Conservation (phyloP, 2,113 vertebrate species). For the Delphinapterus leucas region DNA sequence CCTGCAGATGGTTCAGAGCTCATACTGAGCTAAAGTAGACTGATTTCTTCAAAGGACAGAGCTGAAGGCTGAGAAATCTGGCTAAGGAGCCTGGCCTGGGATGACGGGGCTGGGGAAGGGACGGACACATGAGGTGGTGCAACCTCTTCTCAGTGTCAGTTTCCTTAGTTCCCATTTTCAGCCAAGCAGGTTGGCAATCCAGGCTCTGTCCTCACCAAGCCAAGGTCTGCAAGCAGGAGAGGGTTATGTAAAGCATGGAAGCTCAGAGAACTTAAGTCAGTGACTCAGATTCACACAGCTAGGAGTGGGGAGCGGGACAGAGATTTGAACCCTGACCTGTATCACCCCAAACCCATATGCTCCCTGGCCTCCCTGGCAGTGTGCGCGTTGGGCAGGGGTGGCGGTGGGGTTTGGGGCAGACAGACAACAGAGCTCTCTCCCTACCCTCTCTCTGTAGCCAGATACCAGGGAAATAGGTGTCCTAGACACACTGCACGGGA, state of each 20-base stretch:
- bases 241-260: neutral
- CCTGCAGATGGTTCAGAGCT: neutral
- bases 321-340: neutral
- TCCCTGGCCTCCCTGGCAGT: neutral
- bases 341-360: neutral
- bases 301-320: neutral
- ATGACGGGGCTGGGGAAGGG: accelerated
- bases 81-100: neutral
- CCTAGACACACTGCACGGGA: neutral
- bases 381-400: neutral
- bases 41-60: neutral
- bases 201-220: neutral
- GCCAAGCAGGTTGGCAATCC: neutral
- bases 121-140: too few relatives aligned
- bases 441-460: neutral
- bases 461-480: neutral
- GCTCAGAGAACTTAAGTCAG: neutral
- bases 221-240: neutral
- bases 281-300: neutral
- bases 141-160: neutral
- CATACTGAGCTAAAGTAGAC: neutral
- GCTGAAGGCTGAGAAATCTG: neutral
- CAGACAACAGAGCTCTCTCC: neutral
- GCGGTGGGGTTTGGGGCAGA: neutral
- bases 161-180: neutral